A percentile compares a stretch with the other conserved stretches of the same genome.
phyloP scores from a whole-genome alignment of 2,888 invertebrate species.

The Trachelus tabidus region DNA sequence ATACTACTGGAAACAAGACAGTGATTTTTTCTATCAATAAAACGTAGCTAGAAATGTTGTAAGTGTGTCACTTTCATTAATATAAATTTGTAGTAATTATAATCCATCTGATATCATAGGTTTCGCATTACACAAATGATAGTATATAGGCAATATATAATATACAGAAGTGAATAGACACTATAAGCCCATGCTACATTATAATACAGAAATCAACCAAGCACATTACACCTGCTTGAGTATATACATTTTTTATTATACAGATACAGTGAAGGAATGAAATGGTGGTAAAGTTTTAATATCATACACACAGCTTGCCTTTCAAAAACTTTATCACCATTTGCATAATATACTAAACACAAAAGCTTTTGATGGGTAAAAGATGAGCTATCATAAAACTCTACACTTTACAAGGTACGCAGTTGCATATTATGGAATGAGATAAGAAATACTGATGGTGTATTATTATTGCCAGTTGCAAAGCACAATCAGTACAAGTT shows the following conservation, averaged over 20 bases:
- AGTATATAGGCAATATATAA: background rate
- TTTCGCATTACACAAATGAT: background rate
- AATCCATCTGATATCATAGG: background rate
- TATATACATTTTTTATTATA: background rate
- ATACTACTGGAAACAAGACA: too few species aligned
- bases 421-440: too few species aligned
- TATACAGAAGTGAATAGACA: background rate
- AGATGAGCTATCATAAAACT: too few species aligned
- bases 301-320: background rate
- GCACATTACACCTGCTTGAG: constrained; percentile 13
- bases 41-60: background rate
- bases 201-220: background rate
- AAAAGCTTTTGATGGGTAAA: too few species aligned
- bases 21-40: too few species aligned
- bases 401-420: too few species aligned
- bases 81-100: background rate
- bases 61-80: background rate
- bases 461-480: too few species aligned
- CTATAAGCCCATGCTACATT: background rate
- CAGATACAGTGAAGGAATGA: background rate
- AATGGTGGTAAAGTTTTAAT: background rate
- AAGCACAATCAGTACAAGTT: too few species aligned
- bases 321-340: background rate
- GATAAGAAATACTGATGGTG: too few species aligned
- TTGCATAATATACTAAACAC: too few species aligned